Percentiles rank a stretch among this genome's conserved stretches.
phyloP scores from a whole-genome alignment of 2,797 vertebrate genomes.

The Chiloscyllium punctatum region DNA sequence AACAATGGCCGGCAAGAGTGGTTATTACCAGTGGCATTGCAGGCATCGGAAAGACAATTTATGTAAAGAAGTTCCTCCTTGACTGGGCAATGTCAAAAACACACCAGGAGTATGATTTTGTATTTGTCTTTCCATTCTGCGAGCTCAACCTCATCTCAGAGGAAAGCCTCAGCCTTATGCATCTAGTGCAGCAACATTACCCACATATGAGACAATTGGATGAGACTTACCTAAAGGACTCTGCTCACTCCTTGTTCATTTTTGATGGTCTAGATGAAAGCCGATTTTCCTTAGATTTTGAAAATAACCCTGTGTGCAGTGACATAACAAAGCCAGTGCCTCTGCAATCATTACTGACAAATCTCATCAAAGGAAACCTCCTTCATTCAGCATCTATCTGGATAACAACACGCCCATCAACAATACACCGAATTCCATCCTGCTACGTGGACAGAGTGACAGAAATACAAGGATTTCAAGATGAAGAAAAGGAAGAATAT shows the following conservation, averaged over 20 bases:
- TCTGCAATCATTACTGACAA: conserved; percentile 53
- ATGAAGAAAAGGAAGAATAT: conserved; percentile 55
- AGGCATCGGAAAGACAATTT: conserved; percentile 55
- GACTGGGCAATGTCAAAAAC: conserved; percentile 53
- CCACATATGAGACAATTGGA: conserved; percentile 42
- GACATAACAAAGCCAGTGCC: conserved; percentile 44
- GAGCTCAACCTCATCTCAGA: conserved; percentile 45
- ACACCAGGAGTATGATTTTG: conserved; percentile 60
- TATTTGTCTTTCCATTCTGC: conserved; percentile 55
- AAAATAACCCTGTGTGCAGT: conserved; percentile 46
- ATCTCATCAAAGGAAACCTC: conserved; percentile 58
- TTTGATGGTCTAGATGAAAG: conserved; percentile 60
- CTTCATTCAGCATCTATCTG: conserved; percentile 53
- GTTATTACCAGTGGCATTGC: conserved; percentile 58
- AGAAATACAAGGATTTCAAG: conserved; percentile 57
- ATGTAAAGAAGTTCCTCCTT: conserved; percentile 51
- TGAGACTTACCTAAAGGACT: conserved; percentile 47
- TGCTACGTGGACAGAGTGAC: conserved; percentile 48
- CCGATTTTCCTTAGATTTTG: conserved; percentile 52
- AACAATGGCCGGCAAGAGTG: conserved; percentile 42
- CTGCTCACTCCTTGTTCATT: conserved; percentile 52
- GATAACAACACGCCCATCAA: conserved; percentile 55
- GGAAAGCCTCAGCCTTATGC: conserved; percentile 48
- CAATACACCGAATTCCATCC: conserved; percentile 52
- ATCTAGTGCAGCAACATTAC: conserved; percentile 48